Evolutionary conservation across 2,797 vertebrate species (phyloP).

Genomic region (Cygnus olor): DNA sequence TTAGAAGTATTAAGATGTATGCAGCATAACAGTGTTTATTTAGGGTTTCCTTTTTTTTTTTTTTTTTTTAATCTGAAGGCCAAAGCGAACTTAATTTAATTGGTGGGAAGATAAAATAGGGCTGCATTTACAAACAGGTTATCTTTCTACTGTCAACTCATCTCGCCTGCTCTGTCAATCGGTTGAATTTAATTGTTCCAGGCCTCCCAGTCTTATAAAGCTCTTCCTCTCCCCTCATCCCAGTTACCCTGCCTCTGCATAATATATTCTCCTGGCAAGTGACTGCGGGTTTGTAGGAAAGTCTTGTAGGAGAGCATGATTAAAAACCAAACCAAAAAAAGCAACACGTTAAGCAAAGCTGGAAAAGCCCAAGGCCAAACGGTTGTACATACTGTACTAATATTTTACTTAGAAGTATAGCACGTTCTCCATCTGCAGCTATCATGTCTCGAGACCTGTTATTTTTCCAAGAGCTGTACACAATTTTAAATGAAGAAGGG

Average conservation of each 20-base stretch:
- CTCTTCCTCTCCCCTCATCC: conserved; percentile 62
- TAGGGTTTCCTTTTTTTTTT: background rate
- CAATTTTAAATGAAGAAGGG: background rate
- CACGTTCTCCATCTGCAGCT: background rate
- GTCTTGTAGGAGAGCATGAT: conserved; percentile 33
- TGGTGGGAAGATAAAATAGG: conserved; percentile 72
- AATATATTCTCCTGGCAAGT: conserved; percentile 55
- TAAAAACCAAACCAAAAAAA: conserved; percentile 3
- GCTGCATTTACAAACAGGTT: conserved; percentile 74
- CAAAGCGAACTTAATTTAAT: conserved; percentile 78
- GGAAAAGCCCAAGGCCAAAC: conserved; percentile 17
- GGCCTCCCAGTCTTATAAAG: conserved; percentile 68
- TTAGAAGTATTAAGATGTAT: conserved; percentile 83
- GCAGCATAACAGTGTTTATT: conserved; percentile 76
- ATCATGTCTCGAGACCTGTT: background rate
- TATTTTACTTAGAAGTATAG: background rate
- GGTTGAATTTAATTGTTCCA: conserved; percentile 75
- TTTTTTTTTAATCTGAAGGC: conserved; percentile 66
- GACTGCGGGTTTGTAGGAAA: conserved; percentile 28
- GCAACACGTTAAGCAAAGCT: conserved; percentile 31
- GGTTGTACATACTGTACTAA: background rate
- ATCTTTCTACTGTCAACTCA: conserved; percentile 68
- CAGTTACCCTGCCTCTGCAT: conserved; percentile 13
- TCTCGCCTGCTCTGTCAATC: conserved; percentile 56
- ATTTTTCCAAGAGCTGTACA: background rate